phyloP scores from a whole-genome alignment of 2,888 invertebrate genomes.

The Thereva nobilitata region DNA sequence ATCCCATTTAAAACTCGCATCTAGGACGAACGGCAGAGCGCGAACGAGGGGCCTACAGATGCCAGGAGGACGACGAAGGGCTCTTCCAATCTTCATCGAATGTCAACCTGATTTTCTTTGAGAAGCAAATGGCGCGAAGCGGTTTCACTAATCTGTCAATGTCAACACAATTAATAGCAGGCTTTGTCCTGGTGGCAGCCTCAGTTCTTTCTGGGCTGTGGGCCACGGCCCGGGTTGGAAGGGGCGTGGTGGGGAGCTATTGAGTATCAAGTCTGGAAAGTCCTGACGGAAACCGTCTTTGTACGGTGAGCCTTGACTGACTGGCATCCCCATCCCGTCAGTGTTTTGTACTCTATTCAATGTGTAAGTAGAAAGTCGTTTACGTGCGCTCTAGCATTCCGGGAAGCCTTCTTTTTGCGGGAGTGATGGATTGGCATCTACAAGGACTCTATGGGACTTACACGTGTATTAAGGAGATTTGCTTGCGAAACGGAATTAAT shows the following conservation, averaged over 20 bases:
- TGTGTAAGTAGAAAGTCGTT: background rate
- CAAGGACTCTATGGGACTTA: constrained; percentile 26
- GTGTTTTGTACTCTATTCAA: background rate
- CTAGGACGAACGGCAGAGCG: no score
- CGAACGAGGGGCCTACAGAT: background rate
- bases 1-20: constrained; percentile 10
- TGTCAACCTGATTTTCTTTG: constrained; percentile 30
- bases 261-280: no score
- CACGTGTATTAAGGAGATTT: constrained; percentile 33
- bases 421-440: constrained; percentile 30
- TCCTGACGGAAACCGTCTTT: no score
- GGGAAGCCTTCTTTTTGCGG: constrained; percentile 7
- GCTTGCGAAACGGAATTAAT: constrained; percentile 31
- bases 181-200: constrained; percentile 19
- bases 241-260: no score
- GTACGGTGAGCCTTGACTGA: no score
- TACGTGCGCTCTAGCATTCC: background rate
- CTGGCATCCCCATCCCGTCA: no score
- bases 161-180: constrained; percentile 35
- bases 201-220: constrained; percentile 14
- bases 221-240: background rate
- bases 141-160: constrained; percentile 37
- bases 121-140: constrained; percentile 33
- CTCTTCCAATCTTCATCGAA: constrained; percentile 2
- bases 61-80: constrained; percentile 26